Evolutionary conservation across 2,888 invertebrate species (phyloP).

Genomic region (Lysandra coridon): DNA sequence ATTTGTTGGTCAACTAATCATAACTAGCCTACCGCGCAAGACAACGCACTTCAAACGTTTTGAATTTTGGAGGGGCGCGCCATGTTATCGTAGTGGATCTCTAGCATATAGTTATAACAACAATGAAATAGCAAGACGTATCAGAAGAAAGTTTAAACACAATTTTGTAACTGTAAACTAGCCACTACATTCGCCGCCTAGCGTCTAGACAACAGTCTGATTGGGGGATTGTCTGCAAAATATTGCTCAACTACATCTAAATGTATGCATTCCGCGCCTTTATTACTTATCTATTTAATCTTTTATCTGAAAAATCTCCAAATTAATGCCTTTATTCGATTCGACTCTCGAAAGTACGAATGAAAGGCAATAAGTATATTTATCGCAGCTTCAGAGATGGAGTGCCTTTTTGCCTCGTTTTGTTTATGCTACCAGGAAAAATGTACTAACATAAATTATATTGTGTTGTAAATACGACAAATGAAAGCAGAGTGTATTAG

Average conservation of each 20-base stretch:
- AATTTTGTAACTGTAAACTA: constrained; percentile 19
- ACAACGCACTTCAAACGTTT: no score
- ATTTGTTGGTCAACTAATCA: no score
- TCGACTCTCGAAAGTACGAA: neutral
- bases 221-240: constrained; percentile 38
- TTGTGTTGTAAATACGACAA: neutral
- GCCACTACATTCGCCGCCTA: constrained; percentile 43
- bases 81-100: no score
- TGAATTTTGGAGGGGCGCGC: no score
- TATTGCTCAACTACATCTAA: constrained; percentile 31
- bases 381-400: constrained; percentile 4
- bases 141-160: neutral
- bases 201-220: constrained; percentile 43
- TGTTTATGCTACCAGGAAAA: constrained; percentile 17
- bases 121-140: neutral
- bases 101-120: neutral
- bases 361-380: constrained; percentile 18
- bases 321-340: constrained; percentile 1
- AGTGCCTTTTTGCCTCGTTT: constrained; percentile 11
- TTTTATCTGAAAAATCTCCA: constrained; percentile 9
- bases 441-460: constrained; percentile 9
- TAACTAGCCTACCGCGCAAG: no score
- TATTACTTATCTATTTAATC: neutral
- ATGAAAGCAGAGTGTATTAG: constrained; percentile 20
- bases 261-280: neutral